A percentile compares a stretch with the other conserved stretches of the same genome.
Conservation (phyloP, 2,797 vertebrate genomes). For the Oreochromis mossambicus region DNA sequence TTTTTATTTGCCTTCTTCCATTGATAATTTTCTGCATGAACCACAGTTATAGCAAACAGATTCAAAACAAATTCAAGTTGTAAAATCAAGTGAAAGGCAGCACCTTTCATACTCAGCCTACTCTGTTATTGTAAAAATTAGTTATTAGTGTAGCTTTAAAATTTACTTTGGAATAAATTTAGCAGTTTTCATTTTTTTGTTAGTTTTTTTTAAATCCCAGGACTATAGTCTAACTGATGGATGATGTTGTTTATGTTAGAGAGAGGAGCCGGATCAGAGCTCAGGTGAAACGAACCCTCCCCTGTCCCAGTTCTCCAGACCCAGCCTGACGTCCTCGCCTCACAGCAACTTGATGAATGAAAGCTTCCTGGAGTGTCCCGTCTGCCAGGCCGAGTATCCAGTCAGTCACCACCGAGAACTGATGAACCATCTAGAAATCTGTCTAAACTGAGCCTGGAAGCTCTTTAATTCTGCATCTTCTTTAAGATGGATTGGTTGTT, state of each 20-base stretch:
- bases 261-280: conserved; percentile 29
- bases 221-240: neutral
- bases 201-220: neutral
- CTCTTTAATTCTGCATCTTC: neutral
- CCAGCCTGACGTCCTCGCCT: neutral
- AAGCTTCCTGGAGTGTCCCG: conserved; percentile 85
- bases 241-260: conserved; percentile 50
- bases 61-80: neutral
- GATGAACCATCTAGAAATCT: conserved; percentile 82
- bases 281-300: conserved; percentile 34
- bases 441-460: conserved; percentile 34
- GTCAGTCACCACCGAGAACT: conserved; percentile 81
- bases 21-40: neutral
- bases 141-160: neutral
- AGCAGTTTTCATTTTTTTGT: neutral
- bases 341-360: conserved; percentile 69
- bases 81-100: neutral
- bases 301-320: neutral
- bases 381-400: conserved; percentile 76
- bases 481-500: neutral
- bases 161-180: neutral
- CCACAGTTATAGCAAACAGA: neutral
- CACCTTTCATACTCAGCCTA: neutral
- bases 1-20: neutral
- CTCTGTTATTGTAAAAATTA: neutral